These are phyloP conservation scores for Sphaeridia pumilis DNA, from an alignment of 2,888 invertebrate species.

Conservation along the genomic window DNA sequence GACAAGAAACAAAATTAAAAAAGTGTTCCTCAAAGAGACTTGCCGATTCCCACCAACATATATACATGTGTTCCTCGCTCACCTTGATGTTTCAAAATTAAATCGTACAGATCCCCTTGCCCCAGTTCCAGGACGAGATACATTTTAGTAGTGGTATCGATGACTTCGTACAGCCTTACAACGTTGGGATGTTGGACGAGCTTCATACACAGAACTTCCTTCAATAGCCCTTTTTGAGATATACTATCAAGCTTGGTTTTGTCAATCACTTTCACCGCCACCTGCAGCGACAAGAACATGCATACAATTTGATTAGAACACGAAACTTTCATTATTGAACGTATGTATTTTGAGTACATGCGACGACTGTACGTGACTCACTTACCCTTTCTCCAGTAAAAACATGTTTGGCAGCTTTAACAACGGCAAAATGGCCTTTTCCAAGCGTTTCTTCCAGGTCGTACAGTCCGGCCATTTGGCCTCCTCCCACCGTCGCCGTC, in stretches of 20 bases:
- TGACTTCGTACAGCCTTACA: constrained; percentile 95
- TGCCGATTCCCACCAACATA: too few species aligned
- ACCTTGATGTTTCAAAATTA: constrained; percentile 29
- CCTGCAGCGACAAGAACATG: constrained; percentile 36
- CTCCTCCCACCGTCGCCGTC: constrained; percentile 1
- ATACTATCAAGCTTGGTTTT: constrained; percentile 95
- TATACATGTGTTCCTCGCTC: too few species aligned
- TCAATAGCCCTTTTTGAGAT: constrained; percentile 89
- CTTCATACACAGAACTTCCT: constrained; percentile 74
- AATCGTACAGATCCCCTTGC: constrained; percentile 53
- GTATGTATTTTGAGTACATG: too few species aligned
- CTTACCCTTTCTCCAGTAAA: constrained; percentile 99
- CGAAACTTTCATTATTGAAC: too few species aligned
- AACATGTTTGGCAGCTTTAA: constrained; percentile 93
- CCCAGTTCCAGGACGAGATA: constrained; percentile 94
- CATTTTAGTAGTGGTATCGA: constrained; percentile 96
- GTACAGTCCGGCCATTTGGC: constrained; percentile 51
- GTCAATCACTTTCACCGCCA: constrained; percentile 69
- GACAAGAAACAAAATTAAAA: too few species aligned
- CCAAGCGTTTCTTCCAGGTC: constrained; percentile 96
- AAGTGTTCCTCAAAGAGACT: too few species aligned
- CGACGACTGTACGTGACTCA: too few species aligned
- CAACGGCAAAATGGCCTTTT: constrained; percentile 93
- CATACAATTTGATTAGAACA: too few species aligned
- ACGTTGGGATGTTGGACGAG: constrained; percentile 74